phyloP scores from a whole-genome alignment of 1,140 invertebrate genomes.

The Cyphomyrmex costatus region DNA sequence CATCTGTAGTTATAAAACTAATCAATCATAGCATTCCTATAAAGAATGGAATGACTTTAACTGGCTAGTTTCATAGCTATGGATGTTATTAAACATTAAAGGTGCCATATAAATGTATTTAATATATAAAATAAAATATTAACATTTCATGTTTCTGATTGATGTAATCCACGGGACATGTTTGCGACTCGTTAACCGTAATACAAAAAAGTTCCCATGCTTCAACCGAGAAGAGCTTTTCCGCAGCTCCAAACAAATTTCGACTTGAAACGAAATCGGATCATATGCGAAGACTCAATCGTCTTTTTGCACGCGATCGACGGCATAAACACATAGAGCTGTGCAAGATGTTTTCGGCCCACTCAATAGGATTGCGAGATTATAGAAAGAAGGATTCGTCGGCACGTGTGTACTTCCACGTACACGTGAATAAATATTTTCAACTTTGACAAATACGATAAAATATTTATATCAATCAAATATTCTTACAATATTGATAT shows the following conservation, averaged over 20 bases:
- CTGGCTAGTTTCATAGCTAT: too few relatives aligned
- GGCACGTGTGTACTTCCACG: conserved; percentile 42
- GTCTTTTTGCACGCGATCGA: conserved; percentile 34
- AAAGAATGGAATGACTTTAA: too few relatives aligned
- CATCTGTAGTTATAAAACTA: too few relatives aligned
- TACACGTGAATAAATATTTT: neutral
- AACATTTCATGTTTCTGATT: neutral
- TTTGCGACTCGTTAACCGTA: conserved; percentile 4
- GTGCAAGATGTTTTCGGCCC: conserved; percentile 43
- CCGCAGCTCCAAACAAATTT: conserved; percentile 22
- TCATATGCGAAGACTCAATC: conserved; percentile 18
- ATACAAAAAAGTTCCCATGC: conserved; percentile 11
- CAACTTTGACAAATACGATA: neutral
- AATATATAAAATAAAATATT: neutral
- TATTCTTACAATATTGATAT: neutral
- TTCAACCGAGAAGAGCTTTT: neutral
- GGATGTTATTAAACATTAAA: too few relatives aligned
- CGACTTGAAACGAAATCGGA: conserved; percentile 8
- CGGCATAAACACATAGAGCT: conserved; percentile 26
- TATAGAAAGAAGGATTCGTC: conserved; percentile 20
- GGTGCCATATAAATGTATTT: too few relatives aligned
- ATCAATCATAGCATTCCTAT: too few relatives aligned
- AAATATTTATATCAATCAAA: neutral
- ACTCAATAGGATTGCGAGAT: conserved; percentile 62
- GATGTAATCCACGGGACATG: neutral